A percentile compares a stretch with the other conserved stretches of the same genome.
These are phyloP conservation scores for Gila robusta DNA, from an alignment of 2,797 vertebrate species.

Conservation along the genomic window DNA sequence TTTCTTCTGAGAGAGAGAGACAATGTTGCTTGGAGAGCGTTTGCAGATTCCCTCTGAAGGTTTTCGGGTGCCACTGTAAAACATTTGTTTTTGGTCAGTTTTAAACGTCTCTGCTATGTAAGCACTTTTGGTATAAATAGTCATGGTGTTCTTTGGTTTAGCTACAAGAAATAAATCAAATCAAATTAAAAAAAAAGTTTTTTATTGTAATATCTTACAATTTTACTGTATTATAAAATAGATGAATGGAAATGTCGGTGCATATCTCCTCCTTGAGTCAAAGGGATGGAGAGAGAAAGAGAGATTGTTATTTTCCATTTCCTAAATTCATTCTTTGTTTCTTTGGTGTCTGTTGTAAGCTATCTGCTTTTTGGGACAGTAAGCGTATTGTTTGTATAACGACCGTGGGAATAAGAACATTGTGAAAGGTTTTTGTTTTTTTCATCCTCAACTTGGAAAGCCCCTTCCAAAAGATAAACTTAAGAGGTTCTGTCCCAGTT, in stretches of 20 bases:
- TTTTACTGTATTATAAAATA: background rate
- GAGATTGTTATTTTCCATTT: constrained; percentile 4
- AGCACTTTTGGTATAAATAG: constrained; percentile 40
- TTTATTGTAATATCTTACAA: background rate
- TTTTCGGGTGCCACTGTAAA: background rate
- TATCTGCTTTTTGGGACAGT: constrained; percentile 4
- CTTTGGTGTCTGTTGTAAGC: background rate
- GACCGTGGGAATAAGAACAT: constrained; percentile 11
- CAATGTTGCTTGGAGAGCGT: background rate
- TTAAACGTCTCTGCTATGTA: constrained; percentile 32
- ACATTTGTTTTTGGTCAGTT: background rate
- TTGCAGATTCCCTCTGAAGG: background rate
- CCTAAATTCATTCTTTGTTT: background rate
- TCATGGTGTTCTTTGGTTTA: background rate
- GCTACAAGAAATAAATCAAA: background rate
- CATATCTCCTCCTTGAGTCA: background rate
- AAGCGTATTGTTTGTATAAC: background rate
- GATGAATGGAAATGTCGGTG: background rate
- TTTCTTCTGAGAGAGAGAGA: constrained; percentile 29
- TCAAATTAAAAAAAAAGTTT: background rate
- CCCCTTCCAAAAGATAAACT: constrained; percentile 1
- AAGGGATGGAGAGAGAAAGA: background rate
- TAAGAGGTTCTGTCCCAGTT: background rate
- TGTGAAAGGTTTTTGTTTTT: background rate
- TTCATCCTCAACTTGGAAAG: background rate